These are phyloP conservation scores for Macrophya annulata DNA, from an alignment of 2,888 invertebrate species.

Conservation along the genomic window DNA sequence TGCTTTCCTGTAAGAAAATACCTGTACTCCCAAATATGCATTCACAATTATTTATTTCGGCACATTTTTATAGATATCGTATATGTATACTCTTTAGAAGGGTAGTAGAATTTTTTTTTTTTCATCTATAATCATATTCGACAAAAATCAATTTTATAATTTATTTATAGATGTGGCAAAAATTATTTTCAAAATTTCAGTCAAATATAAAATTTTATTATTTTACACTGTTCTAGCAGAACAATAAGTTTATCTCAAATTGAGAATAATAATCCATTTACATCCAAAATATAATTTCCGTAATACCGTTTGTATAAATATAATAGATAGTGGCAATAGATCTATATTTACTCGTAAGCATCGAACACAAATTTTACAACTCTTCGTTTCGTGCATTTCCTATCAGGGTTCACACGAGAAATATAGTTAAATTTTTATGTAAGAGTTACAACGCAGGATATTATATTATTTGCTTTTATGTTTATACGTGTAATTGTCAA, in stretches of 20 bases:
- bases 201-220: constrained; percentile 40
- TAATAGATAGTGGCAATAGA: constrained; percentile 28
- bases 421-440: constrained; percentile 19
- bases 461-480: background rate
- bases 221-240: constrained; percentile 31
- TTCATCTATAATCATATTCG: background rate
- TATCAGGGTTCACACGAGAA: constrained; percentile 1
- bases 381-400: background rate
- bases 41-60: constrained; percentile 63
- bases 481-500: constrained; percentile 18
- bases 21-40: constrained; percentile 76
- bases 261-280: constrained; percentile 30
- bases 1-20: constrained; percentile 74
- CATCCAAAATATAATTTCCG: constrained; percentile 26
- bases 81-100: background rate
- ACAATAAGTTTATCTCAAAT: constrained; percentile 43
- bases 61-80: background rate
- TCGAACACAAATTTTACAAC: constrained; percentile 38
- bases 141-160: constrained; percentile 11
- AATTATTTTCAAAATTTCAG: constrained; percentile 13
- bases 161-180: constrained; percentile 10
- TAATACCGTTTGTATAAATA: constrained; percentile 41
- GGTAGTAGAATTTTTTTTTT: background rate
- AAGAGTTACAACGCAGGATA: background rate
- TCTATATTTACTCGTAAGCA: constrained; percentile 40